Percentiles rank a stretch among this genome's conserved stretches.
Conservation (phyloP, 2,797 vertebrate species). For the Rallus crepitans region DNA sequence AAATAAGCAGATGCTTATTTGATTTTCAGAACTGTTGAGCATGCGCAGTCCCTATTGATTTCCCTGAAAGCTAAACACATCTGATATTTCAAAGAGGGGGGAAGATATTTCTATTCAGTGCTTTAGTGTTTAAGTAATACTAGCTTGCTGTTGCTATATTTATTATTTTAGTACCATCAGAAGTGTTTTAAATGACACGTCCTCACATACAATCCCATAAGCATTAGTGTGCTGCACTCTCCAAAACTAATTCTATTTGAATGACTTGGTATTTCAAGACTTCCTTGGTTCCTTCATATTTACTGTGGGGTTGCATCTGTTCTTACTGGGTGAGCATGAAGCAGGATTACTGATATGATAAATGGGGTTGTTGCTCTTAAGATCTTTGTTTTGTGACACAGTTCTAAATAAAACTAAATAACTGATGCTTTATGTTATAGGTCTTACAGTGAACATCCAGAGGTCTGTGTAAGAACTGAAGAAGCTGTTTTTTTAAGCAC, state of each 20-base stretch:
- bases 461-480: background rate
- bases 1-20: background rate
- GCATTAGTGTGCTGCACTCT: background rate
- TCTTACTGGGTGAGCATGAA: background rate
- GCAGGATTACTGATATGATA: background rate
- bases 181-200: background rate
- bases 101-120: background rate
- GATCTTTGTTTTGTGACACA: background rate
- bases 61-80: background rate
- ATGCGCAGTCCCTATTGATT: background rate
- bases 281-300: background rate
- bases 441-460: background rate
- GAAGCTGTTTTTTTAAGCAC: background rate
- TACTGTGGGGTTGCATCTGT: background rate
- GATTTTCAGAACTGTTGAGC: background rate
- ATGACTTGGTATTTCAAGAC: background rate
- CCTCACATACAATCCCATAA: background rate
- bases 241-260: background rate
- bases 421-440: background rate
- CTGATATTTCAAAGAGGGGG: background rate
- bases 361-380: background rate
- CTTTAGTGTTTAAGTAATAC: background rate
- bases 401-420: background rate
- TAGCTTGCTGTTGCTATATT: background rate
- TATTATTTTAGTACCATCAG: background rate